These are phyloP conservation scores for Bradynema listronoti DNA, from an alignment of 1,140 invertebrate species.

Conservation along the genomic window DNA sequence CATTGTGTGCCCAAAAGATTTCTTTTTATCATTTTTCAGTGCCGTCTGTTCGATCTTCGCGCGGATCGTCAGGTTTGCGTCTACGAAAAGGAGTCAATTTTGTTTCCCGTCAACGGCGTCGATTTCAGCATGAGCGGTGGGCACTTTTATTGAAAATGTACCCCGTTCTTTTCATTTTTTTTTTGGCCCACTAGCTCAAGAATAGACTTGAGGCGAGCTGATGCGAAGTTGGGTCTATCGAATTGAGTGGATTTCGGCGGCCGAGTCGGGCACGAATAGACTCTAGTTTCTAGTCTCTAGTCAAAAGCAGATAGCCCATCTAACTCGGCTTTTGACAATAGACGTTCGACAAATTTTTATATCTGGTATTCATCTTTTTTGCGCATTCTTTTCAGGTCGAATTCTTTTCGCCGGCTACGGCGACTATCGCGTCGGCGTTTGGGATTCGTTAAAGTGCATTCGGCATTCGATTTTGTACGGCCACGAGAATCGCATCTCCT, in stretches of 20 bases:
- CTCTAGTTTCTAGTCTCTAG: neutral
- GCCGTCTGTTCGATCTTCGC: slow-evolving; percentile 90
- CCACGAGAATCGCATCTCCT: slow-evolving; percentile 93
- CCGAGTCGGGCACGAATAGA: no score
- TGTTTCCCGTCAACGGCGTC: slow-evolving; percentile 89
- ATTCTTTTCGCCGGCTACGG: slow-evolving; percentile 95
- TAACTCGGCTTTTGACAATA: neutral
- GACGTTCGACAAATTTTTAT: neutral
- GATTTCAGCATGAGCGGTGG: slow-evolving; percentile 90
- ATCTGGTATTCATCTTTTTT: neutral
- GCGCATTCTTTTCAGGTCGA: slow-evolving; percentile 65
- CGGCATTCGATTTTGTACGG: slow-evolving; percentile 85
- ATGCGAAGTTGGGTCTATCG: no score
- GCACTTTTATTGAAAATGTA: no score
- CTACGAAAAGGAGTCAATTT: slow-evolving; percentile 91
- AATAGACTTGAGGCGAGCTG: no score
- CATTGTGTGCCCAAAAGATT: neutral
- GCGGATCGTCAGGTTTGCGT: slow-evolving; percentile 94
- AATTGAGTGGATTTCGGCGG: no score
- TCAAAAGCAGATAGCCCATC: neutral
- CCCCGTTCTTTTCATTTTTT: no score
- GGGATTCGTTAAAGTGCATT: slow-evolving; percentile 91
- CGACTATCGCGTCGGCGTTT: slow-evolving; percentile 95
- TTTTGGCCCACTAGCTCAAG: neutral
- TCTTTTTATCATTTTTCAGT: slow-evolving; percentile 63